A percentile compares a stretch with the other conserved stretches of the same genome.
Conservation (phyloP, 2,113 vertebrate genomes). For the Sorex araneus region DNA sequence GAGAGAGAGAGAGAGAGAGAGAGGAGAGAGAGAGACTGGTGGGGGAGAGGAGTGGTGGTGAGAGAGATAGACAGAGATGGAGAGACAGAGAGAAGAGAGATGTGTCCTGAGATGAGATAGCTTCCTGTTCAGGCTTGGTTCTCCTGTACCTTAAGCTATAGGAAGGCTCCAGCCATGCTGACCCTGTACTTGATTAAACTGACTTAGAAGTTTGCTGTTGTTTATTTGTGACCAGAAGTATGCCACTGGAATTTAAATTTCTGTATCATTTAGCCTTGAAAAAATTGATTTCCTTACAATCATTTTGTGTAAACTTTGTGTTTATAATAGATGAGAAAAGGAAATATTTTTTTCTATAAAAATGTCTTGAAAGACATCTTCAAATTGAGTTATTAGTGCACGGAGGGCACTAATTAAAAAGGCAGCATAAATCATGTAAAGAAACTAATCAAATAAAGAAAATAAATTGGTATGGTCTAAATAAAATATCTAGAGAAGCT, state of each 20-base stretch:
- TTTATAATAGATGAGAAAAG: too few species aligned
- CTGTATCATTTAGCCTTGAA: background rate
- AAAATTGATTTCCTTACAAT: background rate
- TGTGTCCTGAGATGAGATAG: background rate
- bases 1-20: background rate
- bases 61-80: too few species aligned
- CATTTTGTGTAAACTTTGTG: too few species aligned
- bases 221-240: background rate
- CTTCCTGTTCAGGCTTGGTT: background rate
- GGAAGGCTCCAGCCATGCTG: background rate
- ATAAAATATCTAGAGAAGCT: background rate
- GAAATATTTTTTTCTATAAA: background rate
- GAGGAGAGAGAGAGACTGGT: background rate
- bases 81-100: background rate
- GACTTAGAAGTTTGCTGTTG: background rate
- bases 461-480: background rate
- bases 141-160: background rate
- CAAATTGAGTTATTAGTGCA: background rate
- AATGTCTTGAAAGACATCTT: background rate
- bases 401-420: background rate
- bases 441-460: background rate
- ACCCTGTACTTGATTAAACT: background rate
- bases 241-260: background rate
- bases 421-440: background rate
- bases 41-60: too few species aligned